These are phyloP conservation scores for Platycercus adscitus DNA, from an alignment of 2,113 vertebrate genomes.

Conservation along the genomic window DNA sequence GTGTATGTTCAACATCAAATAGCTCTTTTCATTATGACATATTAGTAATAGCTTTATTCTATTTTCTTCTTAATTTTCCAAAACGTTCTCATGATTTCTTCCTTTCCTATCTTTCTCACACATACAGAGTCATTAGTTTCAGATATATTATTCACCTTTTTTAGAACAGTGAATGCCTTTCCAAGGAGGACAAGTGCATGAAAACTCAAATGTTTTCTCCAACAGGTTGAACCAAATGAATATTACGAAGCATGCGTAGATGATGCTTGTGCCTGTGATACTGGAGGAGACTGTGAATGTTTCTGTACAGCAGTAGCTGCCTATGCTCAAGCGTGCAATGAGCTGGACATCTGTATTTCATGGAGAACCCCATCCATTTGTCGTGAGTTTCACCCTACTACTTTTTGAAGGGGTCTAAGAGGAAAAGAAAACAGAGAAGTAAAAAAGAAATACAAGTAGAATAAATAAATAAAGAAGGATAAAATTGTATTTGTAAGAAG, in stretches of 20 bases:
- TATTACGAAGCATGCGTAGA: constrained; percentile 90
- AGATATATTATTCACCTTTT: neutral
- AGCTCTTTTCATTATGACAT: neutral
- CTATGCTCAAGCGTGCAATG: constrained; percentile 88
- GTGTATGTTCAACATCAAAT: neutral
- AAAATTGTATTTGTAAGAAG: neutral
- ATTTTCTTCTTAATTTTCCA: neutral
- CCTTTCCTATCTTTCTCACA: neutral
- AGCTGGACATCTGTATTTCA: constrained; percentile 81
- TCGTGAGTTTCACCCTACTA: constrained; percentile 80
- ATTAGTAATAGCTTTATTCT: neutral
- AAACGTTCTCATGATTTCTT: neutral
- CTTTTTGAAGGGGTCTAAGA: neutral
- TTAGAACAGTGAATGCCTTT: neutral
- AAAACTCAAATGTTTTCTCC: neutral
- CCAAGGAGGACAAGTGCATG: neutral
- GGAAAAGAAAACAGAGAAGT: neutral
- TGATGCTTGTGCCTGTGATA: constrained; percentile 92
- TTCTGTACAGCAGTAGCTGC: constrained; percentile 92
- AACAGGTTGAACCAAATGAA: constrained; percentile 87
- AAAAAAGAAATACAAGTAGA: neutral
- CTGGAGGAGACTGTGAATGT: constrained; percentile 93
- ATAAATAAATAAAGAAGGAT: neutral
- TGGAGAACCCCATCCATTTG: constrained; percentile 92
- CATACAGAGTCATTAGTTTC: neutral